A percentile compares a stretch with the other conserved stretches of the same genome.
These are phyloP conservation scores for Euura lappo DNA, from an alignment of 1,140 invertebrate genomes.

Conservation along the genomic window DNA sequence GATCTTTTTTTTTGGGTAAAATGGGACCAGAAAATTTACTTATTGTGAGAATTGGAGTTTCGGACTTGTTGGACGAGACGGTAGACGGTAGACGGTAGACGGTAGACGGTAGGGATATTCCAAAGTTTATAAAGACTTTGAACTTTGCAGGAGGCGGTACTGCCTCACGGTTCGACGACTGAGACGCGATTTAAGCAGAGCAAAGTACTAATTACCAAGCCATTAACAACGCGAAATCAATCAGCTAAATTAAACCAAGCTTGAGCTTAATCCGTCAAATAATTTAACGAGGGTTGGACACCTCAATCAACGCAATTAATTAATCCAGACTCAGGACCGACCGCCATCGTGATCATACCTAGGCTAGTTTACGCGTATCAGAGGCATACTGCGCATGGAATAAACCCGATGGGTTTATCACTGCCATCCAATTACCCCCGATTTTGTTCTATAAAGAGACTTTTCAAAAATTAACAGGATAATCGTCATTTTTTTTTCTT, in stretches of 20 bases:
- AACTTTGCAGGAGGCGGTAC: neutral
- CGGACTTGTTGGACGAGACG: neutral
- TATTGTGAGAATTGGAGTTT: too few species aligned
- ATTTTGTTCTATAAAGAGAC: too few species aligned
- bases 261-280: conserved; percentile 7
- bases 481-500: too few species aligned
- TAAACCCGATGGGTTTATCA: too few species aligned
- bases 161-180: neutral
- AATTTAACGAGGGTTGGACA: conserved; percentile 6
- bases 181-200: neutral
- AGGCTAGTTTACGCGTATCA: too few species aligned
- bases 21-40: too few species aligned
- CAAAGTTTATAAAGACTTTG: neutral
- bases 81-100: too few species aligned
- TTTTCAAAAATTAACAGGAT: too few species aligned
- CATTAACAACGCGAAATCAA: conserved; percentile 7
- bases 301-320: conserved; percentile 5
- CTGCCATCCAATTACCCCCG: too few species aligned
- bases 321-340: neutral
- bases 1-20: too few species aligned
- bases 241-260: conserved; percentile 2
- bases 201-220: conserved; percentile 7
- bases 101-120: neutral
- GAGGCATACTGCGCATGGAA: too few species aligned
- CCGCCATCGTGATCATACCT: too few species aligned